Evolutionary conservation across 2,888 invertebrate species (phyloP).

Genomic region (Stenotaenia linearis): DNA sequence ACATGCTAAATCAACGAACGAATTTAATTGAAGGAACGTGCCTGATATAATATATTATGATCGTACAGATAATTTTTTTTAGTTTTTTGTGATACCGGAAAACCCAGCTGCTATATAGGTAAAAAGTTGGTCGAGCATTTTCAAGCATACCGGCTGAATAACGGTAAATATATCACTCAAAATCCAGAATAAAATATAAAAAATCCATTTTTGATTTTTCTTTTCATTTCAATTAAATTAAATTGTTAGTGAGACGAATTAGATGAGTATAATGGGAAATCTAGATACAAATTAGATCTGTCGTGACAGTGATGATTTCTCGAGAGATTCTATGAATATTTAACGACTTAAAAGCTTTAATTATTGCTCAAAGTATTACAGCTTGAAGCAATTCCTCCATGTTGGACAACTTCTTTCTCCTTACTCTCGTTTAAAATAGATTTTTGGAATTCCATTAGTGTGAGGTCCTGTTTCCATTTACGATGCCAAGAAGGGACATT

Average conservation of each 20-base stretch:
- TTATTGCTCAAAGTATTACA: neutral
- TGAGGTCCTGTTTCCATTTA: neutral
- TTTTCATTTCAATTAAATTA: too few relatives aligned
- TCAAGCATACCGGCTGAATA: too few relatives aligned
- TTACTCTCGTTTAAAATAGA: neutral
- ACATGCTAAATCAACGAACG: too few relatives aligned
- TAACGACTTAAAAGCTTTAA: neutral
- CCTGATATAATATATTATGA: too few relatives aligned
- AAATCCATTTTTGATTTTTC: too few relatives aligned
- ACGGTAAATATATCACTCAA: too few relatives aligned
- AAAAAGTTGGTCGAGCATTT: too few relatives aligned
- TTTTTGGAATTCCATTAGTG: neutral
- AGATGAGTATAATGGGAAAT: neutral
- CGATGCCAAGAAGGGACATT: neutral
- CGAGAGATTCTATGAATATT: neutral
- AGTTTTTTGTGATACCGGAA: too few relatives aligned
- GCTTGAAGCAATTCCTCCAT: neutral
- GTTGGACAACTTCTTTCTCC: neutral
- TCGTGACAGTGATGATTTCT: neutral
- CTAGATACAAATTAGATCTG: neutral
- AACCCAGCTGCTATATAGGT: too few relatives aligned
- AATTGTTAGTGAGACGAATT: neutral
- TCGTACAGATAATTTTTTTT: too few relatives aligned
- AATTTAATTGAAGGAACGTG: too few relatives aligned
- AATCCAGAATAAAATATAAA: too few relatives aligned